These are phyloP conservation scores for Leptura quadrifasciata DNA, from an alignment of 2,888 invertebrate species.

Conservation along the genomic window DNA sequence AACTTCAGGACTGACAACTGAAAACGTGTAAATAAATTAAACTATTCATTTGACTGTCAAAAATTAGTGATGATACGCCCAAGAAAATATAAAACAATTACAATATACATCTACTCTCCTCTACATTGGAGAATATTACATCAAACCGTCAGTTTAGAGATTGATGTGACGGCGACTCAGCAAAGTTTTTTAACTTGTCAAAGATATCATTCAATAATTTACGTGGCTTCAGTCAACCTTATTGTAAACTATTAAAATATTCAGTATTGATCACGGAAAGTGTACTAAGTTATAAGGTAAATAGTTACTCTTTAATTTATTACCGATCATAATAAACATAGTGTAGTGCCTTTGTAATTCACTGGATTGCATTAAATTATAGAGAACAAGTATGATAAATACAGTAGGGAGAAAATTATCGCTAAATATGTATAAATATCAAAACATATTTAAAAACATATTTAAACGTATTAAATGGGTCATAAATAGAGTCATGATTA, in stretches of 20 bases:
- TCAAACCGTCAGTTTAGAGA: not conserved
- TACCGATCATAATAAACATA: no score
- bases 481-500: no score
- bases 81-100: not conserved
- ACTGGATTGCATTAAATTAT: no score
- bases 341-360: no score
- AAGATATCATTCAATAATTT: not conserved
- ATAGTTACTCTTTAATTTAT: no score
- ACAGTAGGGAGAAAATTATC: no score
- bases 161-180: not conserved
- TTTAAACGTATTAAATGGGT: no score
- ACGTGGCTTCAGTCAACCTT: not conserved
- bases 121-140: not conserved
- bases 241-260: not conserved
- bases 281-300: not conserved
- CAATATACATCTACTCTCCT: not conserved
- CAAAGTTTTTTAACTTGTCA: not conserved
- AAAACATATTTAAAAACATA: no score
- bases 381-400: no score
- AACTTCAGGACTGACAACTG: no score
- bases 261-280: not conserved
- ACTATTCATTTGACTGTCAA: not conserved
- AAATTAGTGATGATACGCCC: not conserved
- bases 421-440: no score
- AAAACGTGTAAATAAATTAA: not conserved